phyloP scores from a whole-genome alignment of 2,113 vertebrate species.

The Regulus satrapa region DNA sequence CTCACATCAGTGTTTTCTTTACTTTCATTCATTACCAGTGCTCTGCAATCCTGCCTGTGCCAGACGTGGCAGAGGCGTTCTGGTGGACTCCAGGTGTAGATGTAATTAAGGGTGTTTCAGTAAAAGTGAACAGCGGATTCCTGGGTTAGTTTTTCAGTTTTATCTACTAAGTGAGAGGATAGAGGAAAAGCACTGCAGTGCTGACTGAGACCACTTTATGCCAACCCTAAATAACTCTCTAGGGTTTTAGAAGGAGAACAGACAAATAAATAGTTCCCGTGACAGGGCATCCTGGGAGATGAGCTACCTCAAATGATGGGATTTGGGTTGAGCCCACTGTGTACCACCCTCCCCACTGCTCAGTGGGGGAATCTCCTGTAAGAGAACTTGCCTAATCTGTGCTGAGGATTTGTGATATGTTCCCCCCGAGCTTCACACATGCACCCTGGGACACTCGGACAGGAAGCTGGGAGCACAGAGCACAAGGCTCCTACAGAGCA shows the following conservation, averaged over 20 bases:
- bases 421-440: not conserved
- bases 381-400: not conserved
- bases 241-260: not conserved
- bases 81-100: conserved; percentile 41
- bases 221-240: not conserved
- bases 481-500: not conserved
- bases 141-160: not conserved
- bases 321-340: not conserved
- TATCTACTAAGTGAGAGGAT: not conserved
- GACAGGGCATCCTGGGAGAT: not conserved
- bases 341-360: not conserved
- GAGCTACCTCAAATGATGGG: not conserved
- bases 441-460: not conserved
- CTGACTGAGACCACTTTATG: not conserved
- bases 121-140: not conserved
- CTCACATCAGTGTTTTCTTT: not conserved
- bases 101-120: not conserved
- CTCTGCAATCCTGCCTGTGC: not conserved
- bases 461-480: not conserved
- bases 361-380: not conserved
- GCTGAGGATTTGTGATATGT: not conserved
- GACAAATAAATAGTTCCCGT: not conserved
- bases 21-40: not conserved
- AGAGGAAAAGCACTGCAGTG: not conserved
- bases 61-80: not conserved